Percentiles rank a stretch among this genome's conserved stretches.
Evolutionary conservation across 2,113 vertebrate species (phyloP).

Genomic region (Gallinago jamesoni): DNA sequence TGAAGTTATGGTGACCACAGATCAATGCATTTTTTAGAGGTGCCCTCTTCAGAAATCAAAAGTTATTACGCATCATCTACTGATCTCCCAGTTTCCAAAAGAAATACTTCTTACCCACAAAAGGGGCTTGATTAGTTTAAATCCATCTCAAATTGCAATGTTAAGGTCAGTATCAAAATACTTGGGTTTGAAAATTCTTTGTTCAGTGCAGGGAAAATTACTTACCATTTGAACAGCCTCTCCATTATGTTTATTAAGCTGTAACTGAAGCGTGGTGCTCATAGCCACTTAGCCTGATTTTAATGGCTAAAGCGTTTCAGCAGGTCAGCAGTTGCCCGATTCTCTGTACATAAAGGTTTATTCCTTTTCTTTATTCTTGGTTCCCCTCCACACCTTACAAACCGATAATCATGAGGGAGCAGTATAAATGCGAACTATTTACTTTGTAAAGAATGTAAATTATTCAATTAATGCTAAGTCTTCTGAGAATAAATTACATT

Average conservation of each 20-base stretch:
- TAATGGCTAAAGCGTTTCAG: neutral
- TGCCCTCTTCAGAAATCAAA: neutral
- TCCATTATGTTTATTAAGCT: neutral
- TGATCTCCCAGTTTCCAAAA: neutral
- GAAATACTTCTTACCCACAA: neutral
- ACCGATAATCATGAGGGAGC: neutral
- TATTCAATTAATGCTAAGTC: slow-evolving; percentile 11
- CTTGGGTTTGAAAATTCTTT: slow-evolving; percentile 13
- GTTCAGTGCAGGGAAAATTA: neutral
- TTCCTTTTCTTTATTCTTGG: neutral
- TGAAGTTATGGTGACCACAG: neutral
- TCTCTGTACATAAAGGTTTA: neutral
- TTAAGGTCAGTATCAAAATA: neutral
- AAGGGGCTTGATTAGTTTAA: neutral
- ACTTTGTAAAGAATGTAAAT: neutral
- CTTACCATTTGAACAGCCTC: neutral
- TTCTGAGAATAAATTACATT: neutral
- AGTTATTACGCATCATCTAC: neutral
- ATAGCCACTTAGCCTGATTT: neutral
- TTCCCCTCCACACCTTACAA: neutral
- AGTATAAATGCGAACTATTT: slow-evolving; percentile 3
- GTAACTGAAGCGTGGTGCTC: neutral
- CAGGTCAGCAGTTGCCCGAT: neutral
- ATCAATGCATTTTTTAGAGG: neutral
- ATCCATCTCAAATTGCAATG: neutral